Evolutionary conservation across 1,140 invertebrate species (phyloP).

Genomic region (Camponotus vicinus): DNA sequence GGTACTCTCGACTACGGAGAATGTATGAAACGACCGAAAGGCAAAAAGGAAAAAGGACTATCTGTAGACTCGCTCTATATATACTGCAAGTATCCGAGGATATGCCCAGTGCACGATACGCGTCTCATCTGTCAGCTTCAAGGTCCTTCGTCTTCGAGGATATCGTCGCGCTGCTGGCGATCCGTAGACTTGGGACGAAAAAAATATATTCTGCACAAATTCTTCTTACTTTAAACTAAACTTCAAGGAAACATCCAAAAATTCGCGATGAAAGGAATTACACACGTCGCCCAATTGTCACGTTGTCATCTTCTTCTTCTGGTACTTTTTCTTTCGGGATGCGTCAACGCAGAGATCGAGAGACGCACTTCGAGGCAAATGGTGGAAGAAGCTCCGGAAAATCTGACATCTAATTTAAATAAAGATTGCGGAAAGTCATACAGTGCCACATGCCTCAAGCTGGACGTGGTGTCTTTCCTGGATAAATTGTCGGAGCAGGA

Average conservation of each 20-base stretch:
- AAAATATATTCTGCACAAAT: conserved; percentile 26
- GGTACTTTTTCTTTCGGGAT: conserved; percentile 60
- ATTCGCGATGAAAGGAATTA: conserved; percentile 58
- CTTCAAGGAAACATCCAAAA: neutral
- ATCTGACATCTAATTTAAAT: conserved; percentile 76
- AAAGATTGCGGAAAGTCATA: conserved; percentile 91
- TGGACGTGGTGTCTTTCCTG: conserved; percentile 92
- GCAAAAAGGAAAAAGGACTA: conserved; percentile 84
- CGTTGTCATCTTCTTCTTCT: conserved; percentile 42
- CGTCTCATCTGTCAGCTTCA: conserved; percentile 75
- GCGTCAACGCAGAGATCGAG: conserved; percentile 79
- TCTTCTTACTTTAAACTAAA: neutral
- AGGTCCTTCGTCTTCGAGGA: conserved; percentile 55
- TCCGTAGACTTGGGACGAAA: conserved; percentile 22
- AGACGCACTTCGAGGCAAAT: conserved; percentile 78
- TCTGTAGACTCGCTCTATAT: conserved; percentile 82
- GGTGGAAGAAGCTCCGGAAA: conserved; percentile 78
- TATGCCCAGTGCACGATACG: conserved; percentile 83
- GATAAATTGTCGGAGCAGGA: conserved; percentile 90
- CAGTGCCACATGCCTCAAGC: conserved; percentile 91
- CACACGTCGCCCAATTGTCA: conserved; percentile 38
- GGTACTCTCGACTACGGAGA: conserved; percentile 80
- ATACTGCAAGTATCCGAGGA: conserved; percentile 82
- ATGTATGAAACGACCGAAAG: conserved; percentile 83
- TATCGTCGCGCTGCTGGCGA: conserved; percentile 48